Base-by-base conservation (phyloP, 2,797 vertebrate species). In the Tachyglossus aculeatus region DNA sequence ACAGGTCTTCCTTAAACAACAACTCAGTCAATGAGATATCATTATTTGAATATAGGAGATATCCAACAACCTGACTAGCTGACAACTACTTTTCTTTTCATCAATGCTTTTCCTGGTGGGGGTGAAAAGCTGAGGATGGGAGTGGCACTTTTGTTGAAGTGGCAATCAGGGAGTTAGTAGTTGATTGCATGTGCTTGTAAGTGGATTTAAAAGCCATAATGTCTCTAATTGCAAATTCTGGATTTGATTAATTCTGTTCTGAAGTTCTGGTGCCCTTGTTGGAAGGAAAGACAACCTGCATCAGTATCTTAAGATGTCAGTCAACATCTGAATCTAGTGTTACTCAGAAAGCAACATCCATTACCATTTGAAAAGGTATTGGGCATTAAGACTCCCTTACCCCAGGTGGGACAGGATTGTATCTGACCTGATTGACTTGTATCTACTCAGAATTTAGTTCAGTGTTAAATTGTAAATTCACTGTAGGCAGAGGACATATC, bases 191-290 rank as follows among this genome's bases (percentile, higher is more conserved):
- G 74, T 6, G 27, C 3, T 39, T 47, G 16, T 55, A 21, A 40
- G 47, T 64, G 21, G 13, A 40, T 69, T 36, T 75, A 67, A 71
- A 68, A 77, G 36, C 50, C 40, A 65, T 73, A 44, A 32, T 52
- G 44, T 38, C 38, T 74, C 24, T 67, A 65, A 71, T 45, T 79
- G 21, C 19, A 67, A 62, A 70, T 67, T 5, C 24, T 64, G 56
- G 64, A 56, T 24, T 18, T 71, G 67, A 80, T 59, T 66, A 69
- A 71, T 71, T 25, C 41, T 71, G 29, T 56, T 77, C 44, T 71
- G 36, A 67, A 75, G 29, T 70, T 67, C n/a, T 58, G 57, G 12
- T 63, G 36, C 69, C 41, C 18, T 67, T 80, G 59, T 39, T 57
- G 57, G 71, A 37, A 24, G 10, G 31, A 78, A 66, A 60, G 21